Base-by-base conservation (phyloP, 2,113 vertebrate species). In the Cettia cetti region DNA sequence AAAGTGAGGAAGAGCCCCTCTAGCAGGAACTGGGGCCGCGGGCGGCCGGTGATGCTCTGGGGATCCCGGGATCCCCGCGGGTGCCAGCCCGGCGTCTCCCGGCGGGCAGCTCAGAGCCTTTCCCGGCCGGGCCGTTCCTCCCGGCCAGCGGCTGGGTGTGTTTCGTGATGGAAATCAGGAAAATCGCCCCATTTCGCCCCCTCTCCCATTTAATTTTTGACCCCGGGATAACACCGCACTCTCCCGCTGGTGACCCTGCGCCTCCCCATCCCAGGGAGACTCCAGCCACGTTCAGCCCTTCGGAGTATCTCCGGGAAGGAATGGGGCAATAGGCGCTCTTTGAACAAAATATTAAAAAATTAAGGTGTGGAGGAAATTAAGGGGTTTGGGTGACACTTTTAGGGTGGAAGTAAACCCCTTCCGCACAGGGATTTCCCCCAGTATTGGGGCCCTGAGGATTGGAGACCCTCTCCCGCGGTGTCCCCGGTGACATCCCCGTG, bases 141-240 rank as follows among this genome's bases (percentile, higher is more conserved):
- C 60, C 24, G 27, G 49, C 50, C 78, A 59, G n/a, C 5, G n/a
- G 2, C 26, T 69, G 50, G 10, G 2, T 8, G 56, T 9, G 7
- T 47, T 16, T 18, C 40, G 15, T 37, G 69, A 53, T 64, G 75
- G 56, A 95, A 95, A 92, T 95, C 69, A 35, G 78, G 81, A 57
- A 95, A 95, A 95, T 81, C 11, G 3, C 49, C 85, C 20, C 63
- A 6, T 50, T 91, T 83, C 18, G 0, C 21, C 7, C 14, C 26
- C 2, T 35, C 20, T 44, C 8, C 65, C 63, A 40, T 90, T 94
- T 88, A n/a, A 53, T 96, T 96, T 87, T 56, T 54, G 59, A 66
- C 33, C n/a, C 6, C 3, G 49, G 59, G 9, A 3, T 50, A 54
- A 27, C 2, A 2, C 7, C 2, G 0, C 2, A 0, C 12, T 76